Evolutionary conservation across 2,888 invertebrate species (phyloP).

Genomic region (Chalcosyrphus nemorum): DNA sequence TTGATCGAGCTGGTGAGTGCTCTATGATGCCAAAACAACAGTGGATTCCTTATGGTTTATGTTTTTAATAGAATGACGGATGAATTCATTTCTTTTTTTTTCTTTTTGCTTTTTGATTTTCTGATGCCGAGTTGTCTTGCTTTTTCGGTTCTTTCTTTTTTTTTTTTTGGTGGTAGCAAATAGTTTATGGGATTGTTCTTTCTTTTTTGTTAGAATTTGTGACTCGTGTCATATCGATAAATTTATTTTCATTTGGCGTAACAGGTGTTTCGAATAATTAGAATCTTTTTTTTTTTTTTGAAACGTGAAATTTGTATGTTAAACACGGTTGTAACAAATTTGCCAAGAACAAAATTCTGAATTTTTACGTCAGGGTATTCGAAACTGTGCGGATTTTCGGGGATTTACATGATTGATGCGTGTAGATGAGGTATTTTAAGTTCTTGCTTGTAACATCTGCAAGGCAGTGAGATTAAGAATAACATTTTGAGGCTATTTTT

Average conservation of each 20-base stretch:
- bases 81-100: constrained; percentile 19
- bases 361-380: constrained; percentile 20
- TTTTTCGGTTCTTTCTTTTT: background rate
- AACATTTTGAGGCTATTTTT: constrained; percentile 44
- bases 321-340: constrained; percentile 36
- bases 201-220: constrained; percentile 7
- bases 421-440: constrained; percentile 45
- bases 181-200: constrained; percentile 37
- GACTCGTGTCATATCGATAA: constrained; percentile 63
- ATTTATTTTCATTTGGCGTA: constrained; percentile 60
- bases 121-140: constrained; percentile 43
- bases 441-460: constrained; percentile 46
- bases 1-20: constrained; percentile 26
- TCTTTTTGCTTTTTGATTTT: background rate
- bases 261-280: constrained; percentile 66
- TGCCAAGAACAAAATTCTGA: constrained; percentile 36
- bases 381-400: constrained; percentile 20
- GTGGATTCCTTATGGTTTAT: constrained; percentile 28
- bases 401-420: constrained; percentile 65
- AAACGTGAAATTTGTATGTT: constrained; percentile 43
- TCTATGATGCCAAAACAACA: constrained; percentile 24
- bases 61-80: constrained; percentile 34
- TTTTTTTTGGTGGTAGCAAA: constrained; percentile 16
- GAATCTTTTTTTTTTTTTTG: constrained; percentile 57
- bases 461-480: constrained; percentile 30